Percentiles rank a stretch among this genome's conserved stretches.
phyloP scores from a whole-genome alignment of 2,888 invertebrate species.

The Papilio protenor region DNA sequence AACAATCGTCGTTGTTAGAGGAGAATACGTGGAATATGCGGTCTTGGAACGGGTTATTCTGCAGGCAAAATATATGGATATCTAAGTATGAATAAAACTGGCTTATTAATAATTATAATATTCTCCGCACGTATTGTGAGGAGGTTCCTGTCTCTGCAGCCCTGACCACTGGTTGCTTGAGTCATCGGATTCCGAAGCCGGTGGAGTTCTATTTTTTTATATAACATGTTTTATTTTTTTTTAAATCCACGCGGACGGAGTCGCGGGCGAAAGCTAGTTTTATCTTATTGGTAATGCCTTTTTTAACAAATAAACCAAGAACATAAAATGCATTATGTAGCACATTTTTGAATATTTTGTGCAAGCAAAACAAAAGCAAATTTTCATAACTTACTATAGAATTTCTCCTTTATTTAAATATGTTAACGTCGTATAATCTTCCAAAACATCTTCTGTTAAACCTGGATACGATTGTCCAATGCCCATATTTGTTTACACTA shows the following conservation, averaged over 20 bases:
- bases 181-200: no score
- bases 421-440: conserved; percentile 85
- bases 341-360: neutral
- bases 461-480: conserved; percentile 74
- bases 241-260: no score
- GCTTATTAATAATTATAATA: no score
- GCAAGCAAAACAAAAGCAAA: neutral
- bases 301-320: no score
- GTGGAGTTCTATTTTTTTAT: no score
- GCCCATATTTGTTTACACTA: conserved; percentile 71
- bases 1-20: conserved; percentile 86
- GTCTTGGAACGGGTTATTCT: conserved; percentile 91
- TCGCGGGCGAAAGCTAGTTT: no score
- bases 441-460: conserved; percentile 83
- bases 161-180: no score
- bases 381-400: conserved; percentile 80
- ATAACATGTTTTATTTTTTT: no score
- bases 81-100: neutral
- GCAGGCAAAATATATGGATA: conserved; percentile 54
- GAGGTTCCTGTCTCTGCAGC: no score
- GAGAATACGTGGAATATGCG: conserved; percentile 90
- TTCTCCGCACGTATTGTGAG: no score
- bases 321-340: neutral
- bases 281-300: no score
- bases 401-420: conserved; percentile 86